phyloP scores from a whole-genome alignment of 1,140 invertebrate genomes.

The Coptotermes formosanus region DNA sequence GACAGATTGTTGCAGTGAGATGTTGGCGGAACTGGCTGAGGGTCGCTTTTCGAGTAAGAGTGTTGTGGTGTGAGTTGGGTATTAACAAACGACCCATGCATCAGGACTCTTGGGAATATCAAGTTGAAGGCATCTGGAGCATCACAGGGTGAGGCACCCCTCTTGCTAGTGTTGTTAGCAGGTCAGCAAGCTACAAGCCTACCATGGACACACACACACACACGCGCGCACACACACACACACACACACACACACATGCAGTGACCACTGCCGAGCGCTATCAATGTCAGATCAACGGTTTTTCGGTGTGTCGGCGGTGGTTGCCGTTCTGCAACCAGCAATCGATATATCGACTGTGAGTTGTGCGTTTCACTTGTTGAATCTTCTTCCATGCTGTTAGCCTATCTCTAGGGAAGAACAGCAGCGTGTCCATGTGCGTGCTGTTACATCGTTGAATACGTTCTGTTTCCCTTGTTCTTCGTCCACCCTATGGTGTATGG shows the following conservation, averaged over 20 bases:
- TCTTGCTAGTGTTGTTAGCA: not conserved
- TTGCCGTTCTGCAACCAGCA: not conserved
- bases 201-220: not conserved
- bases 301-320: conserved; percentile 27
- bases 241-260: not conserved
- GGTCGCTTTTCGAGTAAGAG: no score
- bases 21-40: no score
- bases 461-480: not conserved
- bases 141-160: not conserved
- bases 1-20: no score
- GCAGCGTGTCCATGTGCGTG: not conserved
- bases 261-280: conserved; percentile 25
- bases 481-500: not conserved
- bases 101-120: not conserved
- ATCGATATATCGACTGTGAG: conserved; percentile 28
- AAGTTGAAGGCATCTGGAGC: not conserved
- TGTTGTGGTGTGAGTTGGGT: no score
- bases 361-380: conserved; percentile 31
- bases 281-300: conserved; percentile 33
- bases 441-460: not conserved
- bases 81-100: no score
- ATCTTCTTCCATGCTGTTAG: not conserved
- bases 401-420: not conserved
- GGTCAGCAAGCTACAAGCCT: not conserved
- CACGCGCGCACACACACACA: not conserved